These are phyloP conservation scores for Xenopus laevis DNA, from an alignment of 2,113 vertebrate genomes.

Conservation along the genomic window DNA sequence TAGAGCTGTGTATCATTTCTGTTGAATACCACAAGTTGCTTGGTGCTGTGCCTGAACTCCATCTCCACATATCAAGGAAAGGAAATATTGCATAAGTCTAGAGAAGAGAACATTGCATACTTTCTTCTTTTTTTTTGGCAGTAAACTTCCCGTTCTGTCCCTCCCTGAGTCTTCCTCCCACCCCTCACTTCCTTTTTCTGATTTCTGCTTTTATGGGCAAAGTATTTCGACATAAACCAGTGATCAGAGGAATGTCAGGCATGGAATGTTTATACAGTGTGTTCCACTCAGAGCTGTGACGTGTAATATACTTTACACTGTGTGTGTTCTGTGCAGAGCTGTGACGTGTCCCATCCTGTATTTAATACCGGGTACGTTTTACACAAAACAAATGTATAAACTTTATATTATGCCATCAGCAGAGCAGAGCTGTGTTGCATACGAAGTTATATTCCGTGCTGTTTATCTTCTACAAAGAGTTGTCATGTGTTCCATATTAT, in stretches of 20 bases:
- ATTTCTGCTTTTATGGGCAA: constrained; percentile 42
- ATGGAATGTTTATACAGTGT: background rate
- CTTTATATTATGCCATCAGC: too few species aligned
- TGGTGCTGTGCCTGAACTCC: background rate
- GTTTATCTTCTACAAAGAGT: background rate
- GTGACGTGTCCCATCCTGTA: background rate
- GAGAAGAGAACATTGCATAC: background rate
- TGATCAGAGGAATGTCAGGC: background rate
- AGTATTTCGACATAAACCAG: constrained; percentile 23
- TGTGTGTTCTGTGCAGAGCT: background rate
- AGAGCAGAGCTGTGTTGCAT: too few species aligned
- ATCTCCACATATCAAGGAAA: background rate
- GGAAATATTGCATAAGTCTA: background rate
- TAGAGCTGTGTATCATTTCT: background rate
- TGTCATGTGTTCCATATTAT: too few species aligned
- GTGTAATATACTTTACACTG: background rate
- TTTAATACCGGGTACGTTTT: background rate
- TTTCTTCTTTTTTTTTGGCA: background rate
- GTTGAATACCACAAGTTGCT: background rate
- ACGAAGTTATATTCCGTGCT: too few species aligned
- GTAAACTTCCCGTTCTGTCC: background rate
- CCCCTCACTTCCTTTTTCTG: constrained; percentile 27
- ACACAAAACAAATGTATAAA: background rate
- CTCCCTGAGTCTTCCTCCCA: background rate
- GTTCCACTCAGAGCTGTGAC: background rate